These are phyloP conservation scores for Harpegnathos saltator DNA, from an alignment of 1,140 invertebrate species.

Conservation along the genomic window DNA sequence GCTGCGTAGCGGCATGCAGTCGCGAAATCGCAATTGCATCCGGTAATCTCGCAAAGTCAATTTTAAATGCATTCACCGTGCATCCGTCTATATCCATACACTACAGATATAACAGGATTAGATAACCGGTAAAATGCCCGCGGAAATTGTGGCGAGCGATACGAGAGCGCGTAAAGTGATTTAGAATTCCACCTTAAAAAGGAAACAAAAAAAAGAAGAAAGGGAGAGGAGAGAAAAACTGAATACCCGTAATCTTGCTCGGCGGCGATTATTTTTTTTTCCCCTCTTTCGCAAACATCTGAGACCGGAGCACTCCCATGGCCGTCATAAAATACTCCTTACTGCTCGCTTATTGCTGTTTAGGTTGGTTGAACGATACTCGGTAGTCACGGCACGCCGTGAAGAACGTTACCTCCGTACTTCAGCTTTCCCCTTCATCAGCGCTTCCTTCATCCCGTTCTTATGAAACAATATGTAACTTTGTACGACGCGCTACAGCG, in stretches of 20 bases:
- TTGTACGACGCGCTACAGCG: constrained; percentile 42
- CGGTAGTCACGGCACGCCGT: constrained; percentile 55
- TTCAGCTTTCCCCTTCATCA: constrained; percentile 33
- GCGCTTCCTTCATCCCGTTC: not conserved
- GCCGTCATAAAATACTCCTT: constrained; percentile 65
- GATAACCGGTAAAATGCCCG: not conserved
- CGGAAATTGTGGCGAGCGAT: not conserved
- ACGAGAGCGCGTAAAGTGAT: not conserved
- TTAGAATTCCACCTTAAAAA: not conserved
- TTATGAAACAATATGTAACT: constrained; percentile 65
- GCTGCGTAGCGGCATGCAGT: not conserved
- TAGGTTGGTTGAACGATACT: constrained; percentile 44
- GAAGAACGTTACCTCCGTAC: constrained; percentile 4
- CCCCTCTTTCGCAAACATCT: constrained; percentile 2
- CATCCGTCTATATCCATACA: not conserved
- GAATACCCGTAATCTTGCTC: not conserved
- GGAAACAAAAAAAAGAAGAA: not conserved
- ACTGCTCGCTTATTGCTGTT: constrained; percentile 66
- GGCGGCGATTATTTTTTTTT: constrained; percentile 3
- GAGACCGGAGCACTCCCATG: constrained; percentile 28
- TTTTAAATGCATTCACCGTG: constrained; percentile 5
- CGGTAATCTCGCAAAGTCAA: constrained; percentile 19
- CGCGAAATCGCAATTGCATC: constrained; percentile 1
- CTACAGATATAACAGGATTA: constrained; percentile 18
- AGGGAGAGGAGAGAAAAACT: not conserved